Evolutionary conservation across 2,113 vertebrate species (phyloP).

Genomic region (Pagrus major): DNA sequence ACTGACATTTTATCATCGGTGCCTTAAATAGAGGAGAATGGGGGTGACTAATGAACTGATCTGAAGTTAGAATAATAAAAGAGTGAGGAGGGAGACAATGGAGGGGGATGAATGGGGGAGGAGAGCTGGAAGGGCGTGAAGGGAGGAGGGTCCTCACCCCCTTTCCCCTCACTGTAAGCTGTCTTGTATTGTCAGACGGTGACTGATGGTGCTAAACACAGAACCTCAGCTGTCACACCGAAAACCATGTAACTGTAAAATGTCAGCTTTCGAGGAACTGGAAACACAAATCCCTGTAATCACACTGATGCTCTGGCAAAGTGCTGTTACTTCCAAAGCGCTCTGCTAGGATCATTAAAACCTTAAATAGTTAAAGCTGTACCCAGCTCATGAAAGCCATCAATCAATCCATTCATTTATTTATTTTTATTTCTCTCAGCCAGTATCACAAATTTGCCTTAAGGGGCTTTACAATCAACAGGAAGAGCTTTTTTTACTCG

Average conservation of each 20-base stretch:
- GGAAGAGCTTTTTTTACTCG: neutral
- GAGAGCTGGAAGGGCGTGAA: neutral
- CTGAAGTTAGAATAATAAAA: conserved; percentile 47
- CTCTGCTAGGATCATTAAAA: neutral
- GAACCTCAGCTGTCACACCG: conserved; percentile 35
- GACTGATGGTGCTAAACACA: conserved; percentile 52
- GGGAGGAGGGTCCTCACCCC: conserved; percentile 8
- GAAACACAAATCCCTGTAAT: conserved; percentile 16
- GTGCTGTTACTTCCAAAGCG: neutral
- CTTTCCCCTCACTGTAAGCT: conserved; percentile 28
- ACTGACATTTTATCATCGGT: neutral
- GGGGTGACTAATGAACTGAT: conserved; percentile 37
- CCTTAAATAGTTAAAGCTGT: conserved; percentile 9
- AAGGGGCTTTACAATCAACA: no score
- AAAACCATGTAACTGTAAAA: conserved; percentile 31
- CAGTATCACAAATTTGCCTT: no score
- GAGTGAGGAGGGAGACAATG: conserved; percentile 43
- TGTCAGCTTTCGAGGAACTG: neutral
- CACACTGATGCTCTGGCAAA: neutral
- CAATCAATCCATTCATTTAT: no score
- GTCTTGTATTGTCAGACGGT: conserved; percentile 43
- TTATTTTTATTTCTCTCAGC: no score
- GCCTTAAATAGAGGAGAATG: conserved; percentile 48
- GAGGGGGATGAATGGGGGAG: conserved; percentile 6
- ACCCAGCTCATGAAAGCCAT: neutral